phyloP scores from a whole-genome alignment of 2,888 invertebrate species.

The Synergus gifuensis region DNA sequence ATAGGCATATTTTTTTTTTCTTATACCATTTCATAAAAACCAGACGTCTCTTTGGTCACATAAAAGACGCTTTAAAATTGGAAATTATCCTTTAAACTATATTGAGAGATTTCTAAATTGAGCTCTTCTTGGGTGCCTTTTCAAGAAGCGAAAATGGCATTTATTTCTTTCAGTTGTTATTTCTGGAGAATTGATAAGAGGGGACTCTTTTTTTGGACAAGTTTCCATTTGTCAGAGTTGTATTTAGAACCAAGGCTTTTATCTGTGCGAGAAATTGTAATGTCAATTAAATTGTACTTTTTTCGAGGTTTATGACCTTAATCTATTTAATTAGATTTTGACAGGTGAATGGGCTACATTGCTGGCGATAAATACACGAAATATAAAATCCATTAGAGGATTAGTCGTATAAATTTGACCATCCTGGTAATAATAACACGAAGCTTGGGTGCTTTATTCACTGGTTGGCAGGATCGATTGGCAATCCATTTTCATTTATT shows the following conservation, averaged over 20 bases:
- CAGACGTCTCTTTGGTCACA: constrained; percentile 6
- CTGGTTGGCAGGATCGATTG: constrained; percentile 10
- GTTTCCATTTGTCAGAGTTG: background rate
- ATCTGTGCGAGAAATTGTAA: background rate
- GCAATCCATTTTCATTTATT: constrained; percentile 41
- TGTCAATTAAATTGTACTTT: background rate
- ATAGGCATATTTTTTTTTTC: constrained; percentile 54
- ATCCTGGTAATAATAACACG: background rate
- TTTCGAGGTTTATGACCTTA: too few relatives aligned
- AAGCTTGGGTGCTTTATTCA: background rate
- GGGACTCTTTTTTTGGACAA: too few relatives aligned
- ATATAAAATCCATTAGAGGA: background rate
- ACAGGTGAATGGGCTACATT: background rate
- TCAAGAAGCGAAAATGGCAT: background rate
- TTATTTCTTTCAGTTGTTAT: background rate
- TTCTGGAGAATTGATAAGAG: background rate
- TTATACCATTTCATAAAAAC: constrained; percentile 20
- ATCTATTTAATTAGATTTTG: too few relatives aligned
- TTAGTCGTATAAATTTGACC: background rate
- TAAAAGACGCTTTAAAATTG: background rate
- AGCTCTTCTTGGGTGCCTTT: background rate
- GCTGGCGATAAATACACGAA: background rate
- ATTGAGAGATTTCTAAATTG: background rate
- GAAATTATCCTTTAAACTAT: background rate
- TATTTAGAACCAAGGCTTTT: background rate